These are phyloP conservation scores for Lepidochrysops patricia DNA, from an alignment of 2,888 invertebrate genomes.

Conservation along the genomic window DNA sequence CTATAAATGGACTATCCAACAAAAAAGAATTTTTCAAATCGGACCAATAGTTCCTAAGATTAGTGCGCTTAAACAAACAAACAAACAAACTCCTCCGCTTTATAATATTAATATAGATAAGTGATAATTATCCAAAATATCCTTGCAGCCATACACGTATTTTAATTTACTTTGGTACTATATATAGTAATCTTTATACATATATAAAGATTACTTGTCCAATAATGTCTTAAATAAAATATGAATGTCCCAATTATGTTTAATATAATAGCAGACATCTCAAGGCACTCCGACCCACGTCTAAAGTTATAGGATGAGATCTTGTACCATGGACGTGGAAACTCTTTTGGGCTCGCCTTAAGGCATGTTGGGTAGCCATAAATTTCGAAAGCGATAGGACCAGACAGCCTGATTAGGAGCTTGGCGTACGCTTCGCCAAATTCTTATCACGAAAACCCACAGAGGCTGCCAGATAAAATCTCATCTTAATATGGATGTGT, in stretches of 20 bases:
- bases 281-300: neutral
- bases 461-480: slow-evolving; percentile 3
- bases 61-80: too few relatives aligned
- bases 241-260: neutral
- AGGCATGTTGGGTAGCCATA: slow-evolving; percentile 2
- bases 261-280: neutral
- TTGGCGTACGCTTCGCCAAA: slow-evolving; percentile 1
- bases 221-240: neutral
- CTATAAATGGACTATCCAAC: too few relatives aligned
- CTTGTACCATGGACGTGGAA: neutral
- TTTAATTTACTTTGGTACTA: too few relatives aligned
- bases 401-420: slow-evolving; percentile 2
- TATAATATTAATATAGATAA: too few relatives aligned
- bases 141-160: too few relatives aligned
- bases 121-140: too few relatives aligned
- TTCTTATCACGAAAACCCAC: slow-evolving; percentile 3
- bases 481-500: neutral
- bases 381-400: neutral
- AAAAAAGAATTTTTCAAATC: too few relatives aligned
- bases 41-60: too few relatives aligned
- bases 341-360: neutral
- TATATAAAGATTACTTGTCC: too few relatives aligned
- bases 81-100: too few relatives aligned
- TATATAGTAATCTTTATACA: too few relatives aligned
- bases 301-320: neutral